These are phyloP conservation scores for Pristis pectinata DNA, from an alignment of 2,797 vertebrate genomes.

Conservation along the genomic window DNA sequence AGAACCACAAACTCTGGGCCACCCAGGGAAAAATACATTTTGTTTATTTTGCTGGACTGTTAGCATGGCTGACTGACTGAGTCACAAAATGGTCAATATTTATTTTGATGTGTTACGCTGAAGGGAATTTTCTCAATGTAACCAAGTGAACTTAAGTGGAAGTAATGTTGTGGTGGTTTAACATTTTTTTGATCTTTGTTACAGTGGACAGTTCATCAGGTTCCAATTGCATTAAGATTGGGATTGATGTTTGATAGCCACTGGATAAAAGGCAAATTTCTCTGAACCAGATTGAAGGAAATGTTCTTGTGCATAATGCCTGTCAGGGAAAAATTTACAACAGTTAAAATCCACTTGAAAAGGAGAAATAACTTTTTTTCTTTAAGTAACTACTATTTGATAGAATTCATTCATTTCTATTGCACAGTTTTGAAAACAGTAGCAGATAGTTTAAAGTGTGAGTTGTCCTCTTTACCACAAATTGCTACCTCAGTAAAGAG, in stretches of 20 bases:
- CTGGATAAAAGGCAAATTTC: neutral
- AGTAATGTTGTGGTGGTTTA: neutral
- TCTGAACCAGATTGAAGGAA: neutral
- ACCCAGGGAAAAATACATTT: neutral
- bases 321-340: neutral
- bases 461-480: neutral
- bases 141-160: constrained; percentile 6
- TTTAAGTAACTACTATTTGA: no score
- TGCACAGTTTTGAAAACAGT: neutral
- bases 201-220: neutral
- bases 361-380: neutral
- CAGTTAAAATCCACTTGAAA: neutral
- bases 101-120: neutral
- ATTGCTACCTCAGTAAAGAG: neutral
- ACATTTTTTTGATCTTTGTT: neutral
- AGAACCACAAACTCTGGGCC: neutral
- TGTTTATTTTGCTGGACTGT: neutral
- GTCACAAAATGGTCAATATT: neutral
- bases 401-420: neutral
- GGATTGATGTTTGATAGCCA: neutral
- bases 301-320: neutral
- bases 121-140: neutral
- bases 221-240: neutral
- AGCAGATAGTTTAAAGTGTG: neutral
- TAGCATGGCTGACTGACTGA: neutral